Base-by-base conservation (phyloP, 2,113 vertebrate genomes). In the Semnornis frantzii region DNA sequence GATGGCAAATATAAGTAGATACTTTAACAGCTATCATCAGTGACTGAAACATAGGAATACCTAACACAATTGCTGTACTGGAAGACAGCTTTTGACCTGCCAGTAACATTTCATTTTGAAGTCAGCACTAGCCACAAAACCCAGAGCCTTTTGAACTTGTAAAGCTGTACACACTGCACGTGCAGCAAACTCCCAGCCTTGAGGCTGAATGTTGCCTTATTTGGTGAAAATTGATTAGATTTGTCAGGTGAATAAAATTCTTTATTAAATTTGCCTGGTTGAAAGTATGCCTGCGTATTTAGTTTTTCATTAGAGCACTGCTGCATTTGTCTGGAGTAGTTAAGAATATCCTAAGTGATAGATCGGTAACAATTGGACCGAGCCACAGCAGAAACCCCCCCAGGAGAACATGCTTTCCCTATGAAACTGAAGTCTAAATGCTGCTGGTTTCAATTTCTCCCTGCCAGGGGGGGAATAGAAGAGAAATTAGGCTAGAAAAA, bases 231-330 rank as follows among this genome's bases (percentile, higher is more conserved):
- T 31, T 78, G 46, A 95, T 97, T 90, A 19, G 77, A 91, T 97
- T 95, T 96, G 87, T 92, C 96, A 96, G 89, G 80, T 94, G 95
- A 94, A 92, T 92, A 93, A 96, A 95, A 94, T 42, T 39, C 80
- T 86, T 93, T 85, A 96, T 95, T 94, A 87, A 80, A 92, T 95
- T 93, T 82, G 65, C 71, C 90, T n/a, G 4, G 62, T 23, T 92
- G 85, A 95, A 95, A 85, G 68, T 83, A 88, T 55, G 80, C 74
- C 71, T 76, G 48, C 2, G 4, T 91, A 63, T 91, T 90, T 80
- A 92, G 68, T 82, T 92, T 95, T 93, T 92, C 92, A 89, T 95
- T 87, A 92, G 50, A 82, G 68, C 0, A 0, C 27, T 0, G 2
- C 74, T 72, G 77, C 59, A 92, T 93, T 92, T 96, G 89, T 93